Percentiles rank a stretch among this genome's conserved stretches.
Evolutionary conservation across 2,797 vertebrate genomes (phyloP).

Genomic region (Peromyscus eremicus): DNA sequence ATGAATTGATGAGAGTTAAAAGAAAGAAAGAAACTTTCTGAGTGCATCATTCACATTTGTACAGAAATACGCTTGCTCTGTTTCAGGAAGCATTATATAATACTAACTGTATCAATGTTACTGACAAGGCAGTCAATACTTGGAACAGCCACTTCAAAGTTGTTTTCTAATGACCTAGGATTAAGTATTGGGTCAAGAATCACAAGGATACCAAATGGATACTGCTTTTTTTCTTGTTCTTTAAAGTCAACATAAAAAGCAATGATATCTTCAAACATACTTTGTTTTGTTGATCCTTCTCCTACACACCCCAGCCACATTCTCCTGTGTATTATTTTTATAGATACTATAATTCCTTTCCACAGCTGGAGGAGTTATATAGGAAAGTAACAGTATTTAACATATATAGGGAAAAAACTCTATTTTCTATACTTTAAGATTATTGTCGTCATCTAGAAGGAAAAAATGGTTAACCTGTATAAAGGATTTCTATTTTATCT

Average conservation of each 20-base stretch:
- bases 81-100: neutral
- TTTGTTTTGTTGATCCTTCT: neutral
- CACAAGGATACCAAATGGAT: neutral
- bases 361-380: neutral
- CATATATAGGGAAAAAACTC: neutral
- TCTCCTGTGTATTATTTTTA: neutral
- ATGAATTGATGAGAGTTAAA: neutral
- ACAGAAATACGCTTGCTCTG: neutral
- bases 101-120: neutral
- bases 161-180: neutral
- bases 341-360: neutral
- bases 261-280: neutral
- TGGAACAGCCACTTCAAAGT: neutral
- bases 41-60: neutral
- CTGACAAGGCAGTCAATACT: neutral
- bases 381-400: neutral
- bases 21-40: neutral
- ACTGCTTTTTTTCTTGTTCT: neutral
- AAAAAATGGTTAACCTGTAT: neutral
- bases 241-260: neutral
- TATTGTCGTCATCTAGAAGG: neutral
- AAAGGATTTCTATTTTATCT: neutral
- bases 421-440: constrained; percentile 11
- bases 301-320: fast-evolving
- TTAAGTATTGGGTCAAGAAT: neutral